These are phyloP conservation scores for Dendrocincla fuliginosa DNA, from an alignment of 2,797 vertebrate genomes.

Conservation along the genomic window DNA sequence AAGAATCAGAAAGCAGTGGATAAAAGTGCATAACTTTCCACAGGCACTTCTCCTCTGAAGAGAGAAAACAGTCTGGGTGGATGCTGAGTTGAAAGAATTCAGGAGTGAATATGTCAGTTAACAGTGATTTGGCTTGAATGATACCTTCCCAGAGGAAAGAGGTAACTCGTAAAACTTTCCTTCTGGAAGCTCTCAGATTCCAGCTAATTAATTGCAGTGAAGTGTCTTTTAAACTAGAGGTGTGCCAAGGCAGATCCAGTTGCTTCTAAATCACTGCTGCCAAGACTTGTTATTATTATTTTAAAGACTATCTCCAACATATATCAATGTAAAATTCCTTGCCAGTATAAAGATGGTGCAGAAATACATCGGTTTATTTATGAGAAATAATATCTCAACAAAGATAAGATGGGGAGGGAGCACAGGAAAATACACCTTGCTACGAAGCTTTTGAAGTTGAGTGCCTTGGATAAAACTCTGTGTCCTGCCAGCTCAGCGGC, in stretches of 20 bases:
- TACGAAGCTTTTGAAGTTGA: not conserved
- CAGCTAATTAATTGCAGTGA: constrained; percentile 53
- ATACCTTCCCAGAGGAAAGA: constrained; percentile 62
- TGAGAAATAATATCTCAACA: not conserved
- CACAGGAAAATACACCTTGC: not conserved
- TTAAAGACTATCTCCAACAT: not conserved
- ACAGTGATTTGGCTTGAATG: constrained; percentile 39
- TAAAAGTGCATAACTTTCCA: constrained; percentile 62
- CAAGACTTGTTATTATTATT: constrained; percentile 20
- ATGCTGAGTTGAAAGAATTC: constrained; percentile 65
- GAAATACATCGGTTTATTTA: not conserved
- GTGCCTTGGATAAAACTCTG: not conserved
- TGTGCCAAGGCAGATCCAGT: constrained; percentile 31
- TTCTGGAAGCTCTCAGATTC: constrained; percentile 54
- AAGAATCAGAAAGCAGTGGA: constrained; percentile 23
- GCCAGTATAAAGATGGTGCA: not conserved
- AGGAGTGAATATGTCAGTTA: constrained; percentile 47
- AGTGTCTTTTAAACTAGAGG: constrained; percentile 33
- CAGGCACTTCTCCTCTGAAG: constrained; percentile 55
- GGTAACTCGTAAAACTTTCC: constrained; percentile 55
- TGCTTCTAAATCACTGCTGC: constrained; percentile 4
- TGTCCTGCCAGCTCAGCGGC: not conserved
- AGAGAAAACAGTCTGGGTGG: constrained; percentile 36
- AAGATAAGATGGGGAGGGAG: not conserved
- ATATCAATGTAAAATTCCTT: not conserved